These are phyloP conservation scores for Hypolimnas misippus DNA, from an alignment of 2,888 invertebrate species.

Conservation along the genomic window DNA sequence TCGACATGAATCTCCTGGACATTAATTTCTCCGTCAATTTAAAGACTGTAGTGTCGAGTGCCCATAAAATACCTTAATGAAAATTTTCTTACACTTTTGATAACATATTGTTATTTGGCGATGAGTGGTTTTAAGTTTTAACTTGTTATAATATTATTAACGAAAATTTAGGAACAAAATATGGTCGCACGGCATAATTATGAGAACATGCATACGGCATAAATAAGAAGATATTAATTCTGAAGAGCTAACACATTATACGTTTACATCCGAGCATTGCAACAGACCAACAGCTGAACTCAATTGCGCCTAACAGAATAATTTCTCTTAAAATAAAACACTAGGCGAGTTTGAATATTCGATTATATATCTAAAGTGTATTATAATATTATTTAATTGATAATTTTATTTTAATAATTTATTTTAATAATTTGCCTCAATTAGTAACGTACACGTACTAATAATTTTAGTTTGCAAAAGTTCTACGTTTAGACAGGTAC, in stretches of 20 bases:
- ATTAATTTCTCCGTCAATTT: not conserved
- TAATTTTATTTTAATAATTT: no score
- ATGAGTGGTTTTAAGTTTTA: not conserved
- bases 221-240: conserved; percentile 22
- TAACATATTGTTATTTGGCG: not conserved
- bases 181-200: no score
- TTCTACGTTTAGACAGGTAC: no score
- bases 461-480: no score
- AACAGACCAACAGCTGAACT: conserved; percentile 15
- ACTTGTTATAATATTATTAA: not conserved
- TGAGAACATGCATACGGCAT: conserved; percentile 1
- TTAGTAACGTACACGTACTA: no score
- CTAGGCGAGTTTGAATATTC: not conserved
- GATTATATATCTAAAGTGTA: no score
- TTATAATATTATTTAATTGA: no score
- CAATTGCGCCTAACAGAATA: conserved; percentile 15
- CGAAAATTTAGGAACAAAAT: no score
- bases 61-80: no score
- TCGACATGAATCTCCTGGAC: not conserved
- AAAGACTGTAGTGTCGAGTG: not conserved
- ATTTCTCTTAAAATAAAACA: conserved; percentile 28
- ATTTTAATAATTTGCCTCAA: no score
- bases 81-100: not conserved
- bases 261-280: conserved; percentile 5
- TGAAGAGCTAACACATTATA: conserved; percentile 8